Evolutionary conservation across 2,888 invertebrate species (phyloP), one percentile per base, ranked within the genome.

Genomic region (Steromphala cineraria): DNA sequence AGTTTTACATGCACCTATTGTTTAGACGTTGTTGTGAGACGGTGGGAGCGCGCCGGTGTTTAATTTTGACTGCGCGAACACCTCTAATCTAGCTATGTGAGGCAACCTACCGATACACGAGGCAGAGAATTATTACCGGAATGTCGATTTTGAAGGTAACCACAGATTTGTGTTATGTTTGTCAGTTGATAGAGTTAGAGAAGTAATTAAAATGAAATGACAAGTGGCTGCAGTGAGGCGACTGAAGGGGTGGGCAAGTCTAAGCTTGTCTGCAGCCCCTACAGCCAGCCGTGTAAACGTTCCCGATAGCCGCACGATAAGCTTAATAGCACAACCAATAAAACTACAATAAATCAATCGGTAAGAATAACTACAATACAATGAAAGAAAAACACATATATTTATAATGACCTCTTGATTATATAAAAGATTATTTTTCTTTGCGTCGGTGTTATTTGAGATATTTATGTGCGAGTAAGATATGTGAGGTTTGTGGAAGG

Each of bases 71-170:
- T 71, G 13, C n/a, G 17, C 19, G 62, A 40, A 36, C 40, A n/a
- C 71, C 19, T 40, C 5, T 15, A 19, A 36, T 31, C 36, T n/a
- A 19, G 28, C 19, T 8, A 71, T 71, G 71, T 71, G 71, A 71
- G 19, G n/a, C n/a, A 36, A 71, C 71, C 15, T 40, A 10, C 19
- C 71, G 17, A 8, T 4, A 36, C 36, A 15, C 17, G 17, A 71
- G 40, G 17, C 67, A 36, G 46, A 17, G 71, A 15, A 71, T 13
- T 36, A 36, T 40, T 31, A 36, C 15, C 71, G 71, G 71, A 19
- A 71, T 71, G 71, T 71, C 71, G 36, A 71, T 71, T n/a, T n/a
- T 71, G 71, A 71, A 71, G 71, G 71, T 71, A 71, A 36, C 17
- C 13, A 40, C n/a, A 36, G 5, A 17, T 71, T 71, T 19, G 19